These are phyloP conservation scores for Mycteria americana DNA, from an alignment of 2,797 vertebrate genomes.

Conservation along the genomic window DNA sequence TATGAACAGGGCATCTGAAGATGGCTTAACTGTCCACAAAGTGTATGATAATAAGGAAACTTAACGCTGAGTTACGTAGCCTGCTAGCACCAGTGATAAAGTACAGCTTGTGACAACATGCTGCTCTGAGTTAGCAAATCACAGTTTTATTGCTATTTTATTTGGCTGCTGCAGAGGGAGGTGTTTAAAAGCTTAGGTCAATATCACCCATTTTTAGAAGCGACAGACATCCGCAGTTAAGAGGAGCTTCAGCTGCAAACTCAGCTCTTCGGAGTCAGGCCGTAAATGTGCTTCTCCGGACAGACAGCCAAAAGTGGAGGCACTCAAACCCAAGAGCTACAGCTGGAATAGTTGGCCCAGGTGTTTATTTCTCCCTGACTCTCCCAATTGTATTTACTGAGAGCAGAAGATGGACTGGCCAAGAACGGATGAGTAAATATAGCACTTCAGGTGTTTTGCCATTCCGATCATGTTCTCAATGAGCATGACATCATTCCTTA, in stretches of 20 bases:
- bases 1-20: neutral
- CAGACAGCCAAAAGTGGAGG: neutral
- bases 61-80: neutral
- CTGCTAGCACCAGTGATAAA: neutral
- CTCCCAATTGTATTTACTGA: neutral
- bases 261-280: neutral
- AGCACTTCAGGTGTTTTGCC: neutral
- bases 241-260: slow-evolving; percentile 19
- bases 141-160: neutral
- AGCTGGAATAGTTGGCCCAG: neutral
- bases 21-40: neutral
- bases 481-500: neutral
- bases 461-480: neutral
- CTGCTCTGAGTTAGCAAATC: neutral
- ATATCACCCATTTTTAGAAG: slow-evolving; percentile 6
- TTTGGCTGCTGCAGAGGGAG: slow-evolving; percentile 18
- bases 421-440: neutral
- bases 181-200: neutral
- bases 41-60: neutral
- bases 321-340: neutral
- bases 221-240: neutral
- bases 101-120: neutral
- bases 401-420: neutral
- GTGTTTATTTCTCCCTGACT: neutral
- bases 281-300: accelerated